Base-by-base conservation (phyloP, 2,113 vertebrate species). In the Hassar affinis region DNA sequence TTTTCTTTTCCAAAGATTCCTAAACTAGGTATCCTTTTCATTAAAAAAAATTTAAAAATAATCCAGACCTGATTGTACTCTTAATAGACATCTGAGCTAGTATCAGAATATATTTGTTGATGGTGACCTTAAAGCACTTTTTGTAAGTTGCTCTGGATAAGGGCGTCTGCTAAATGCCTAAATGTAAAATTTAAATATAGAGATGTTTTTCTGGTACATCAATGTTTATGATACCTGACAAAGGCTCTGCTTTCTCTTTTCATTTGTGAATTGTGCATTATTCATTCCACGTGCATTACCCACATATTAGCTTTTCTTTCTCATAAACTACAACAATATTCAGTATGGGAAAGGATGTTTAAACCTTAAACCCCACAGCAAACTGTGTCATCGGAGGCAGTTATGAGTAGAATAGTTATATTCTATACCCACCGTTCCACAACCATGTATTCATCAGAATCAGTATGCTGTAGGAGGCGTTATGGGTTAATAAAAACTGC, bases 401-500 rank as follows among this genome's bases (percentile, higher is more conserved):
- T 66, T 77, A 77, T 66, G 22, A 49, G 64, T 42, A 64, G 68
- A 82, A 78, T 25, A 51, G 61, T 66, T 42, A 82, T n/a, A 59
- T 35, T 54, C 20, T 79, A 61, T 56, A 80, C 78, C 76, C 56
- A 35, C 0, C 4, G 10, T 7, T 33, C 27, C 57, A 68, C n/a
- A 22, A 79, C 47, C 30, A 27, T 59, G 6, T 86, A 82, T 80
- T 79, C 85, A 85, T 80, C 62, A 83, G 56, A 72, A 71, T 86
- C 76, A 76, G 42, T 80, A 79, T 86, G 76, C 61, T 30, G 57
- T 51, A 49, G 56, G 27, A 52, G 38, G 33, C 66, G 74, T 85
- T 86, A 80, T 11, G 76, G 78, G 35, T 80, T 90, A 35, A 83
- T 88, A 83, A 86, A 86, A 79, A 80, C 47, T 57, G 30, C 20